phyloP scores from a whole-genome alignment of 1,140 invertebrate species.

The Drosophila chauvacae region DNA sequence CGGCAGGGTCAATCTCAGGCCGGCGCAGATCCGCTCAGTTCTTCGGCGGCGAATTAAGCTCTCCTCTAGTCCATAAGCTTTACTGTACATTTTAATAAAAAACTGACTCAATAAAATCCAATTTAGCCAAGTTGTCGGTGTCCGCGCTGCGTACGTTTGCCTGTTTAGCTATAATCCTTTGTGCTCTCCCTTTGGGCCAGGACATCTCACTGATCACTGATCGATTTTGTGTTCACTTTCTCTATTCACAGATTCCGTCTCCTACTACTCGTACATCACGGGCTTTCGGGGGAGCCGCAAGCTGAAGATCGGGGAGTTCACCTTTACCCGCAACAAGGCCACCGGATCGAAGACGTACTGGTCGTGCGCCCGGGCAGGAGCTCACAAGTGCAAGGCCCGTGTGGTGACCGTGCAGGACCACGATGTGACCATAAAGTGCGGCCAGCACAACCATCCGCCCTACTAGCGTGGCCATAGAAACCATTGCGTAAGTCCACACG shows the following conservation, averaged over 20 bases:
- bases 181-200: background rate
- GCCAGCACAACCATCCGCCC: slow-evolving; percentile 82
- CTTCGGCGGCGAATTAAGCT: slow-evolving; percentile 6
- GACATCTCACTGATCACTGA: slow-evolving; percentile 38
- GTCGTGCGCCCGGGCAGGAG: slow-evolving; percentile 82
- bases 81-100: slow-evolving; percentile 24
- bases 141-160: slow-evolving; percentile 20
- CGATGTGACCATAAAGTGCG: slow-evolving; percentile 80
- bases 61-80: slow-evolving; percentile 55
- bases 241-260: slow-evolving; percentile 45
- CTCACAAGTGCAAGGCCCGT: slow-evolving; percentile 83
- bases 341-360: slow-evolving; percentile 80
- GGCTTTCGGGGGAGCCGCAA: slow-evolving; percentile 84
- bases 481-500: slow-evolving; percentile 4
- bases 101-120: slow-evolving; percentile 56
- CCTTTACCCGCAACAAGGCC: slow-evolving; percentile 81
- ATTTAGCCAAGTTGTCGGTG: slow-evolving; percentile 36
- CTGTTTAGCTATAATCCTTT: background rate
- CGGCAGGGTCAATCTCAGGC: slow-evolving; percentile 25
- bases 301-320: slow-evolving; percentile 80
- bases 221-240: slow-evolving; percentile 22
- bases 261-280: slow-evolving; percentile 79
- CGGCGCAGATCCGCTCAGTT: slow-evolving; percentile 7
- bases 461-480: slow-evolving; percentile 65
- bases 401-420: slow-evolving; percentile 80